These are phyloP conservation scores for Bombus affinis DNA, from an alignment of 1,140 invertebrate species.

Conservation along the genomic window DNA sequence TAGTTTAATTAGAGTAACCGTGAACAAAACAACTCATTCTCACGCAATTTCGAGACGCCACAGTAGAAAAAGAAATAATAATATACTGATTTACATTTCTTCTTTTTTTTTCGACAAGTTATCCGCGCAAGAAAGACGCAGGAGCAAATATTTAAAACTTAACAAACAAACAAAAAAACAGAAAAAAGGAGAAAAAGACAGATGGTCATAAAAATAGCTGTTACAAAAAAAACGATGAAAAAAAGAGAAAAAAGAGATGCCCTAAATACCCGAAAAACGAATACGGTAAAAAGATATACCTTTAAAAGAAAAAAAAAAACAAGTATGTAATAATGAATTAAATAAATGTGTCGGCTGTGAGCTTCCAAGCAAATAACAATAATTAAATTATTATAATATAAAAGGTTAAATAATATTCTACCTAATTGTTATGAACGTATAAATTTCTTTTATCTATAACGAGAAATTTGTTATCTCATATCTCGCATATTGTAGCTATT, in stretches of 20 bases:
- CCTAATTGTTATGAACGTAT: slow-evolving; percentile 78
- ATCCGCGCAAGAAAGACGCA: slow-evolving; percentile 48
- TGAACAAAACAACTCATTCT: slow-evolving; percentile 46
- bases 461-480: slow-evolving; percentile 79
- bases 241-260: slow-evolving; percentile 69
- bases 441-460: slow-evolving; percentile 77
- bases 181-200: slow-evolving; percentile 8
- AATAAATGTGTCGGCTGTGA: slow-evolving; percentile 82
- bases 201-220: slow-evolving; percentile 35
- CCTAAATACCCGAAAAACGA: slow-evolving; percentile 72
- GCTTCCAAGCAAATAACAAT: slow-evolving; percentile 83
- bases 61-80: slow-evolving; percentile 11
- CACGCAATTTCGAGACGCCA: slow-evolving; percentile 42
- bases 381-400: slow-evolving; percentile 83
- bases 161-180: not conserved
- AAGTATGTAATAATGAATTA: slow-evolving; percentile 75
- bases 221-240: slow-evolving; percentile 58
- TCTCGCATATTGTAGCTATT: slow-evolving; percentile 79
- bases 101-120: slow-evolving; percentile 57
- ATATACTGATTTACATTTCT: slow-evolving; percentile 47
- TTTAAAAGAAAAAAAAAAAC: slow-evolving; percentile 70
- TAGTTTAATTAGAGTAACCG: slow-evolving; percentile 69
- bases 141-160: not conserved
- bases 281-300: slow-evolving; percentile 68
- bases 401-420: slow-evolving; percentile 80